Base-by-base conservation (phyloP, 2,797 vertebrate genomes). In the Meriones psammophilus region DNA sequence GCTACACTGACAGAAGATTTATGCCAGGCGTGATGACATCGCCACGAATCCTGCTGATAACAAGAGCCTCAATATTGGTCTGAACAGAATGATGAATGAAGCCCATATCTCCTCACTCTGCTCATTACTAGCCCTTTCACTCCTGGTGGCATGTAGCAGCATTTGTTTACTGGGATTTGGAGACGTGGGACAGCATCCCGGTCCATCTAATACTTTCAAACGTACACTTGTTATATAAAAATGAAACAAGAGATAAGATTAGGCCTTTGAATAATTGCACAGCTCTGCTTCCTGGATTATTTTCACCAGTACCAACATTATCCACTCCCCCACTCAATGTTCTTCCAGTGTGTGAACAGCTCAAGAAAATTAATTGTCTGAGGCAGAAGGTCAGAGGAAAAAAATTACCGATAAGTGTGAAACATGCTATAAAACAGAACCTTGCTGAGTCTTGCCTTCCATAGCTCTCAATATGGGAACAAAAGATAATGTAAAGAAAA, bases 41-140 rank as follows among this genome's bases (percentile, higher is more conserved):
- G 98, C 99, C 99, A 99, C 98, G 99, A 99, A 99, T 99, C 99
- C 98, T 98, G 99, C 99, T 99, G 99, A 99, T 99, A 99, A 99
- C 98, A 99, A 99, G 99, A 99, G 99, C 99, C 99, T 99, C 98
- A 98, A 98, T 99, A 99, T 98, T 98, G 98, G 99, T 97, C 98
- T 98, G 98, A 99, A 97, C 99, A 97, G 99, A 98, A 99, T 99
- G 99, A 99, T 99, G 98, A 99, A 99, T 99, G 98, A 99, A 96
- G 97, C 98, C 98, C 98, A 98, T 98, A 98, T 98, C 98, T 97
- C 97, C 99, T 99, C 99, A 99, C 99, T 99, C 99, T 99, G 99
- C 99, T 99, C 99, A 99, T 99, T 98, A 99, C 98, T 98, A 98
- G 98, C 98, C 98, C 98, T 98, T 98, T 98, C 98, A 98, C 98